Evolutionary conservation across 2,113 vertebrate species (phyloP), one percentile per base, ranked within the genome.

Genomic region (Calyptomena viridis): DNA sequence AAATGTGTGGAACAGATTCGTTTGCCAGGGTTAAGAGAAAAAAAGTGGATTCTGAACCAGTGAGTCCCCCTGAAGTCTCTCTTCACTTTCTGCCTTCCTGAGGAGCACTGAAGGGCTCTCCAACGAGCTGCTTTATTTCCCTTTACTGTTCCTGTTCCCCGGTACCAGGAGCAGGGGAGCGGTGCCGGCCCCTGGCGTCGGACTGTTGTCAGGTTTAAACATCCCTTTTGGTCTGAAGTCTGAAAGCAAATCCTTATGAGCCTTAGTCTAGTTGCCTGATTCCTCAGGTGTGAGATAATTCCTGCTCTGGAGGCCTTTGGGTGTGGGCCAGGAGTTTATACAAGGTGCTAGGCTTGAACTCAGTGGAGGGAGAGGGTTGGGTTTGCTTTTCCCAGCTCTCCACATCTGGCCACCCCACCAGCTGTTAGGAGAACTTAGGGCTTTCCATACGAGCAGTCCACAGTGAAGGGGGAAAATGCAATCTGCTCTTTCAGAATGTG

Each of bases 261-360:
- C 96, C 90, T 97, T 97, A 96, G 94, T 85, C 91, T 74, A 94
- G 81, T 49, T 95, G 83, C 95, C 96, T 89, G 94, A 96, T 81
- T 92, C 78, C 84, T 95, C 95, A 95, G 87, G 89, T 94, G 83
- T 88, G 90, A 86, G 86, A 92, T 91, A 82, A 95, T 92, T 92
- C 46, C 76, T 87, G 83, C 93, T 95, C 90, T 72, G 96, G 93
- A 95, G 93, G 92, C 92, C 90, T 94, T 84, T 94, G 95, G 87
- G 90, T 79, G 82, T 85, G 90, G 76, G 95, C 92, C 95, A 94
- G n/a, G 80, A 58, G 46, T 75, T 94, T 76, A 77, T 89, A 92
- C 84, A 95, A 88, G 91, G 89, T 96, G 94, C 95, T 96, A 92
- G 81, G 87, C 68, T 75, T 90, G 87, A 95, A 59, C 56, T 82